Base-by-base conservation (phyloP, 2,888 invertebrate species). In the Lasioglossum villosulum region DNA sequence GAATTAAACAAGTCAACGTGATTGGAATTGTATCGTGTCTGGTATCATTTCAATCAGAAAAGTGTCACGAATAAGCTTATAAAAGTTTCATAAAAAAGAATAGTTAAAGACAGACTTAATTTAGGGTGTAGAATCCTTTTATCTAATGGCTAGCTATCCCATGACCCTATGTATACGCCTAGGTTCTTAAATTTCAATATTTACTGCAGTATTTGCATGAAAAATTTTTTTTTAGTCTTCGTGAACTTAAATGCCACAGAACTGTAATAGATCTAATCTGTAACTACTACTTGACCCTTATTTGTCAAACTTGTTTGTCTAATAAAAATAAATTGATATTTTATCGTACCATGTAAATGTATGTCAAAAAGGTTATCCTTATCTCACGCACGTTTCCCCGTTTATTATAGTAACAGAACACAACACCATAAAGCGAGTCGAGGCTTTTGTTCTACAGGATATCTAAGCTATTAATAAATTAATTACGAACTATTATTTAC, bases 251-350 rank as follows among this genome's bases (percentile, higher is more conserved):
- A 39, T n/a, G 39, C 1, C 34, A 70, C 68, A 39, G 23, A 68
- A 23, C 39, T 70, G 23, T 19, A 70, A 39, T 37, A 23, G 12
- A 70, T 70, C 12, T 70, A 70, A 70, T 70, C 70, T 37, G 5
- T 39, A 70, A 70, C 39, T n/a, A 70, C 70, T 39, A n/a, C 37
- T 70, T n/a, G 70, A 70, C 39, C 70, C 70, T 39, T 37, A 70
- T 37, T 70, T 70, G 37, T 70, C 70, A 70, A 39, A 70, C 37
- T 37, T 39, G n/a, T 37, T 70, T 70, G 37, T 70, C 37, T 70
- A 70, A 70, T 70, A 39, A n/a, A 70, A 70, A 39, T 23, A 70
- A 68, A 68, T 68, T 68, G 68, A 68, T 68, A 68, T 68, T 34
- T 68, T 68, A 68, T 68, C 68, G 23, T 68, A 68, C 23, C 34